phyloP scores from a whole-genome alignment of 2,113 vertebrate species.

The Barbus barbus region DNA sequence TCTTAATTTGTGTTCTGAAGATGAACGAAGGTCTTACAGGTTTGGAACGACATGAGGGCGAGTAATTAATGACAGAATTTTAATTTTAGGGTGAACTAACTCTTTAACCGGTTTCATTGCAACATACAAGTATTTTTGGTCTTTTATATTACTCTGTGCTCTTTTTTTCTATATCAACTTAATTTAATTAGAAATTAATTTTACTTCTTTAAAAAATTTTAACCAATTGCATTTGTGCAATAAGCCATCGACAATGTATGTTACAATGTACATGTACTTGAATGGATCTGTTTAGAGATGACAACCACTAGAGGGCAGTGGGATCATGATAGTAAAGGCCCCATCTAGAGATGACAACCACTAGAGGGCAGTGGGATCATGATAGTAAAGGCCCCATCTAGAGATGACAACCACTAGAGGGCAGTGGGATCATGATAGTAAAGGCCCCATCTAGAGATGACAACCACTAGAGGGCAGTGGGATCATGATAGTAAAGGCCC shows the following conservation, averaged over 20 bases:
- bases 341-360: conserved; percentile 56
- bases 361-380: conserved; percentile 63
- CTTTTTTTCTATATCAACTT: background rate
- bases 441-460: too few relatives aligned
- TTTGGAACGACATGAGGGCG: too few relatives aligned
- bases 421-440: too few relatives aligned
- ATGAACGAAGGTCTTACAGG: too few relatives aligned
- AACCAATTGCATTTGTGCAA: background rate
- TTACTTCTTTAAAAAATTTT: background rate
- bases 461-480: too few relatives aligned
- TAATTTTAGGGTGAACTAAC: too few relatives aligned
- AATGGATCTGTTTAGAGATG: conserved; percentile 36
- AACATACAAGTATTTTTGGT: too few relatives aligned
- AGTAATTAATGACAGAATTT: too few relatives aligned
- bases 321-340: background rate
- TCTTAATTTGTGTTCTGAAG: too few relatives aligned
- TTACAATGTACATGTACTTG: background rate
- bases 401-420: background rate
- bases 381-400: background rate
- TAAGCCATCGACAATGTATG: background rate
- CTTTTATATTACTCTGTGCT: too few relatives aligned
- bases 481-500: too few relatives aligned
- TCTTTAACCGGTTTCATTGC: too few relatives aligned
- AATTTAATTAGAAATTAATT: background rate
- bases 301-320: conserved; percentile 70